Evolutionary conservation across 2,888 invertebrate species (phyloP), one percentile per base, ranked within the genome.

Genomic region (Anthophora plumipes): DNA sequence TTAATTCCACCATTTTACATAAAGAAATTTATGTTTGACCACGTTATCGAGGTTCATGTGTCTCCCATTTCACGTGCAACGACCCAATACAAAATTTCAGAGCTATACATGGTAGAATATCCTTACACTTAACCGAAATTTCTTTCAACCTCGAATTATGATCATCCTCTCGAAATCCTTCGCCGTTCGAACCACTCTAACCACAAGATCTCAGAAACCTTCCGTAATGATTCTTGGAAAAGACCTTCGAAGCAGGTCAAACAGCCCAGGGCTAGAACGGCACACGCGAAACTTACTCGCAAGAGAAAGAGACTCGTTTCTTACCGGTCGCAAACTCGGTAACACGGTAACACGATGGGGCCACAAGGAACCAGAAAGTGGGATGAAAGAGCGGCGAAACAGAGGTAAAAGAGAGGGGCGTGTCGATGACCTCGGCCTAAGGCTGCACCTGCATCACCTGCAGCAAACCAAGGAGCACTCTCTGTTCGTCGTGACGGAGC

Each of bases 391-490:
- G 69, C 69, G 73, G 60, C 63, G 48, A 55, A 59, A 59, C 41
- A 48, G 25, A 7, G 59, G 54, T 46, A 55, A 68, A 52, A 64
- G 75, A 55, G 50, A 57, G 71, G 48, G 55, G 67, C 61, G 75
- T 84, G 88, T 80, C 85, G 84, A 81, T 68, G 84, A 87, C 87
- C 90, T 70, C 83, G 79, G 84, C 85, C 81, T 75, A 61, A 73
- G 78, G 80, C 79, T 81, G 85, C 88, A 88, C 87, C 89, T 89
- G 90, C 84, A 80, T 85, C 88, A 85, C 80, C 82, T 77, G 85
- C 74, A 66, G 77, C 80, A 31, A 4, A 77, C 80, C 79, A 48
- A 48, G 48, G 31, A 52, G 22, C 39, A 31, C 64, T 37, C 37
- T 69, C 64, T 31, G 31, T 31, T 31, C 2, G 31, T 31, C 31